Percentiles rank a stretch among this genome's conserved stretches.
phyloP scores from a whole-genome alignment of 2,113 vertebrate species.

The Neolamprologus variostigma region DNA sequence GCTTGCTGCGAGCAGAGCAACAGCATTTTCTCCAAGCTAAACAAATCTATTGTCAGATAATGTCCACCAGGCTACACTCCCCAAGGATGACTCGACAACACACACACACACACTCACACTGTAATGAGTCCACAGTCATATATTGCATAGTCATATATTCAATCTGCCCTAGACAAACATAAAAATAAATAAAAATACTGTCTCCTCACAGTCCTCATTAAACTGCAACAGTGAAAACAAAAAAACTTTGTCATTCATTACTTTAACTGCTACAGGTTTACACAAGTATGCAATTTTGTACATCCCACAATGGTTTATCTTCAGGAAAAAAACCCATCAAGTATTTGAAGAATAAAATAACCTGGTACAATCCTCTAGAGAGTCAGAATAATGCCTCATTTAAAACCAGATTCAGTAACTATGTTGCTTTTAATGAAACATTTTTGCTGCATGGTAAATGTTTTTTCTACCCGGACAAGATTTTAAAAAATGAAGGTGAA shows the following conservation, averaged over 20 bases:
- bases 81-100: background rate
- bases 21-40: conserved; percentile 15
- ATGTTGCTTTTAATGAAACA: background rate
- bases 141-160: background rate
- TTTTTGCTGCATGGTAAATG: background rate
- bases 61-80: background rate
- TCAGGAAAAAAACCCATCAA: background rate
- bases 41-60: conserved; percentile 28
- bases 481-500: background rate
- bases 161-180: background rate
- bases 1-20: conserved; percentile 3
- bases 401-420: background rate
- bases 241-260: background rate
- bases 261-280: background rate
- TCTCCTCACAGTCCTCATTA: background rate
- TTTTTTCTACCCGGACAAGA: background rate
- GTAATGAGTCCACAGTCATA: background rate
- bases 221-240: background rate
- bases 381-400: background rate
- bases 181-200: background rate
- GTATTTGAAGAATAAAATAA: background rate
- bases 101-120: background rate
- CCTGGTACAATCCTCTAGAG: background rate
- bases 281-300: background rate
- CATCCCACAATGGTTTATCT: background rate